Evolutionary conservation across 2,797 vertebrate genomes (phyloP).

Genomic region (Oreochromis grahami): DNA sequence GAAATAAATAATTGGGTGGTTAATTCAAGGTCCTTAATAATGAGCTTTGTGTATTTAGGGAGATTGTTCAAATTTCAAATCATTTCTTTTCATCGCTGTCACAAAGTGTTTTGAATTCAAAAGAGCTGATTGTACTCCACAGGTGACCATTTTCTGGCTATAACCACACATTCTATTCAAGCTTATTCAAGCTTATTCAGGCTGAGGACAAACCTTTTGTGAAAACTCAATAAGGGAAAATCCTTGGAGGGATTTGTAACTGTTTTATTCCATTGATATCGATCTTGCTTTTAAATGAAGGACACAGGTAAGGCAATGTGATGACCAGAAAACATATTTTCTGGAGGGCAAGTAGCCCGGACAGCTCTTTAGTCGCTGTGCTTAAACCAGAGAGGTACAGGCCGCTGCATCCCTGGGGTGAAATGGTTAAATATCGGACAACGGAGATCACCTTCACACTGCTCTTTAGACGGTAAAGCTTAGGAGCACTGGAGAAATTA

Average conservation of each 20-base stretch:
- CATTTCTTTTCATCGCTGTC: neutral
- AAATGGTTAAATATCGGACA: slow-evolving; percentile 66
- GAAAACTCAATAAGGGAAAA: slow-evolving; percentile 54
- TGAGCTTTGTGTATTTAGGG: neutral
- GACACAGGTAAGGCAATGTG: slow-evolving; percentile 27
- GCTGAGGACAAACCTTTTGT: slow-evolving; percentile 46
- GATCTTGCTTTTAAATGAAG: slow-evolving; percentile 60
- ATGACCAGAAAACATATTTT: slow-evolving; percentile 56
- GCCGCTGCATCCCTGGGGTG: neutral
- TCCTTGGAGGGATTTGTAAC: slow-evolving; percentile 40
- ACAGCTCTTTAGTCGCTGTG: slow-evolving; percentile 11
- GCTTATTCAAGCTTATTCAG: slow-evolving; percentile 18
- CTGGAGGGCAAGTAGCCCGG: slow-evolving; percentile 41
- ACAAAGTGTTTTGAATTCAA: neutral
- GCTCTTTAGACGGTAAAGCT: slow-evolving; percentile 30
- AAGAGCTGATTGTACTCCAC: neutral
- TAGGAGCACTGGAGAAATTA: slow-evolving; percentile 66
- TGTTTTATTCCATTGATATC: slow-evolving; percentile 63
- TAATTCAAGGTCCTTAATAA: neutral
- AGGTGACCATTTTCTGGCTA: slow-evolving; percentile 5
- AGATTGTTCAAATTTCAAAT: neutral
- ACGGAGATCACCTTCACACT: slow-evolving; percentile 17
- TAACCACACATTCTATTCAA: slow-evolving; percentile 34
- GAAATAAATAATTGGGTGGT: neutral
- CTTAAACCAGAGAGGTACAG: neutral